These are phyloP conservation scores for Hyles euphorbiae DNA, from an alignment of 1,140 invertebrate genomes.

Conservation along the genomic window DNA sequence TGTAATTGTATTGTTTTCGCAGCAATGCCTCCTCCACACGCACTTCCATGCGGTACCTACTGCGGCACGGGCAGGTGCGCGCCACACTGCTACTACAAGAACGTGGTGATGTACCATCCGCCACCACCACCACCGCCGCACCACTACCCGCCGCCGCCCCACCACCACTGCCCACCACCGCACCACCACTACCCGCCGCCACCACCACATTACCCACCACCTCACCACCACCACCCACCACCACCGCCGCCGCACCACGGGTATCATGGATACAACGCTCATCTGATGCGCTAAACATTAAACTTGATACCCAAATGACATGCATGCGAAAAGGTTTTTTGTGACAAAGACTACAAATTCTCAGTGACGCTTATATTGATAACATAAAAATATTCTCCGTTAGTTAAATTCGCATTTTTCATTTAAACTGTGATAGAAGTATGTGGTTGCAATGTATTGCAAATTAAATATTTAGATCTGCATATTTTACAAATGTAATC, in stretches of 20 bases:
- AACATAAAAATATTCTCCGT: no score
- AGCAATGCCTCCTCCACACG: slow-evolving; percentile 58
- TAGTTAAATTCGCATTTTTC: no score
- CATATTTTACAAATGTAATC: no score
- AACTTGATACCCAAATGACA: no score
- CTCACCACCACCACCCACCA: slow-evolving; percentile 19
- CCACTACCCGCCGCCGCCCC: slow-evolving; percentile 41
- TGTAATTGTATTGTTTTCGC: slow-evolving; percentile 17
- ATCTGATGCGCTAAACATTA: slow-evolving; percentile 5
- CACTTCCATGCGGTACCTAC: slow-evolving; percentile 46
- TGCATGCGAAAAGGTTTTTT: no score
- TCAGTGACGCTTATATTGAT: no score
- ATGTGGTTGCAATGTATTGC: no score
- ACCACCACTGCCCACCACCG: slow-evolving; percentile 41
- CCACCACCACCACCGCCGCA: slow-evolving; percentile 33
- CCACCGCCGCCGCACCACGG: slow-evolving; percentile 22
- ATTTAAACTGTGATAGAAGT: no score
- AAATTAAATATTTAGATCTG: no score
- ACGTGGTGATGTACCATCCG: slow-evolving; percentile 3
- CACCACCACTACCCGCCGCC: slow-evolving; percentile 25
- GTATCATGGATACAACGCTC: slow-evolving; percentile 1
- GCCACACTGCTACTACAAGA: slow-evolving; percentile 48
- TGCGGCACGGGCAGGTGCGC: slow-evolving; percentile 47
- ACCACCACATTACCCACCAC: slow-evolving; percentile 25
- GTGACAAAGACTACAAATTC: no score